Base-by-base conservation (phyloP, 2,797 vertebrate genomes). In the Ctenosaura bakeri region DNA sequence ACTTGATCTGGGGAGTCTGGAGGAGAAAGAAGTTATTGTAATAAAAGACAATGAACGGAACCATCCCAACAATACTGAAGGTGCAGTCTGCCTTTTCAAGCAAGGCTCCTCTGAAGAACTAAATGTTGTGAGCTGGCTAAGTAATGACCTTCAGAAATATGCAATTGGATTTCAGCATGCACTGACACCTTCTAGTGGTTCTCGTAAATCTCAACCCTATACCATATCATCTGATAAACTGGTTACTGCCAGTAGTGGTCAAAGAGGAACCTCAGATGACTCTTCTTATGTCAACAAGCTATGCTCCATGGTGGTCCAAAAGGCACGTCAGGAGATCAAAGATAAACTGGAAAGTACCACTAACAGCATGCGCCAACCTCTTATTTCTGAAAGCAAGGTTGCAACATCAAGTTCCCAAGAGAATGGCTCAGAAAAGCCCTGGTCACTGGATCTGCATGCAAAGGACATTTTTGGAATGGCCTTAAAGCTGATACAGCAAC, bases 1-100 rank as follows among this genome's bases (percentile, higher is more conserved):
- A 26, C 93, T 95, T 88, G 93, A 91, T 64, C 83, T 96, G 87
- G 94, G 88, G 13, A 91, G 46, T 81, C 79, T 96, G 35, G 92
- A 94, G 92, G 96, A 96, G 42, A 95, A 94, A 91, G 95, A 96
- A 66, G 96, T 96, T 79, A 96, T 95, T n/a, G 93, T 96, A 50
- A 96, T 96, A 92, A 96, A 96, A 86, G 95, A 96, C 32, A 94
- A 94, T 3, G 92, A 96, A 79, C 95, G 94, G 38, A 91, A 91
- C 91, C 89, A 94, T 14, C 92, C 94, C 6, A 95, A 94, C 88
- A 96, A 96, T 93, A 94, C 0, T 2, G 94, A 96, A 91, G 94
- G 94, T 83, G 96, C 96, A 50, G 95, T 96, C 8, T 96, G 96
- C 87, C 94, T 96, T 92, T 96, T 96, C 92, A 96, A 95, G 94